These are phyloP conservation scores for Leptothorax acervorum DNA, from an alignment of 2,888 invertebrate genomes.

Conservation along the genomic window DNA sequence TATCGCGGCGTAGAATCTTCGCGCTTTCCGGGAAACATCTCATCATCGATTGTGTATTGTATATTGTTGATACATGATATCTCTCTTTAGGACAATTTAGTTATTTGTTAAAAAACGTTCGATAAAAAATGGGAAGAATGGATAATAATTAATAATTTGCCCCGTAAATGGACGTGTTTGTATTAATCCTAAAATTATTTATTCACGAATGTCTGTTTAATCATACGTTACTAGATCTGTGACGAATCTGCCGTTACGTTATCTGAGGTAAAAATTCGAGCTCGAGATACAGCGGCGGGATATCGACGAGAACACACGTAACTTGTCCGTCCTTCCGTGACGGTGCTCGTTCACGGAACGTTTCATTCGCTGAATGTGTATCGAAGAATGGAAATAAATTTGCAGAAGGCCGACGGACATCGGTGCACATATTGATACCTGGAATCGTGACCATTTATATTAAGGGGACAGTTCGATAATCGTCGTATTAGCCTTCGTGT, in stretches of 20 bases:
- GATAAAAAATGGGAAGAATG: not conserved
- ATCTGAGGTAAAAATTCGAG: conserved; percentile 22
- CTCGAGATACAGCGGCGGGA: conserved; percentile 23
- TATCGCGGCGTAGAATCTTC: conserved; percentile 6
- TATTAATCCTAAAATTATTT: conserved; percentile 31
- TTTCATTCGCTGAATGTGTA: conserved; percentile 34
- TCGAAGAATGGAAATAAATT: conserved; percentile 43
- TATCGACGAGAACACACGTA: conserved; percentile 24
- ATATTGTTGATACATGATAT: not conserved
- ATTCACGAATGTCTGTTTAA: conserved; percentile 45
- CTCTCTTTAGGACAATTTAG: not conserved
- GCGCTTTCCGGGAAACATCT: not conserved
- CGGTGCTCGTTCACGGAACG: conserved; percentile 38
- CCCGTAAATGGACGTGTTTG: not conserved
- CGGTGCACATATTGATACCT: not conserved
- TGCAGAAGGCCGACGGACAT: conserved; percentile 5
- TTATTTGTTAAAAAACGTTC: not conserved
- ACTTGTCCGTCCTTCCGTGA: conserved; percentile 37
- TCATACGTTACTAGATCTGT: conserved; percentile 18
- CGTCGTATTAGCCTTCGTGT: not conserved
- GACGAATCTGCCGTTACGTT: conserved; percentile 10
- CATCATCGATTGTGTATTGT: no score
- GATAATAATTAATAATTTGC: not conserved
- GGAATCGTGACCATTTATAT: conserved; percentile 31
- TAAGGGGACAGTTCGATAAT: conserved; percentile 3